Evolutionary conservation across 2,797 vertebrate genomes (phyloP), one percentile per base, ranked within the genome.

Genomic region (Bradypodion pumilum): DNA sequence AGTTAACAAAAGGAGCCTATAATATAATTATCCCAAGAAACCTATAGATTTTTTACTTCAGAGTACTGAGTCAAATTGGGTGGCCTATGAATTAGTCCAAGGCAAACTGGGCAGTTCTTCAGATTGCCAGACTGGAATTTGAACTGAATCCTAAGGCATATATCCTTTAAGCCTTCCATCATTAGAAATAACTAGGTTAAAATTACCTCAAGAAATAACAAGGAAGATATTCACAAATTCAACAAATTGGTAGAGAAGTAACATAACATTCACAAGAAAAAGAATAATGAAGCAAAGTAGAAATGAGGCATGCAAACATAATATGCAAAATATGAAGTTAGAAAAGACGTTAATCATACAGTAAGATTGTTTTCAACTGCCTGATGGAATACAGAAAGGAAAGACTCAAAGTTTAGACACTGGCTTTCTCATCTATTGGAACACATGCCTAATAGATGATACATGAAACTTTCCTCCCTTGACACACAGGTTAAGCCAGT

Each of bases 401-500:
- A 46, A 80, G 25, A 29, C 46, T 44, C 49, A 80, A 19, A 32
- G 49, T 73, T 66, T 49, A 81, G 63, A n/a, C 16, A 9, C 32
- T 72, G 59, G 25, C 9, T 78, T 78, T 84, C 52, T 37, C 16
- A 19, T 49, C 23, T 23, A 80, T 75, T 9, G 23, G 32, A 85
- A 59, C 37, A 60, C 73, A 69, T 23, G 37, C 25, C 62, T 62
- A 21, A 72, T 68, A 68, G 73, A 80, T 80, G 78, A 75, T 75
- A 37, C 72, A 60, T 76, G 72, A 85, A 80, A 75, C 7, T 37
- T 80, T 56, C 23, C 10, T 74, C n/a, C 52, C 46, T 35, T 75
- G 74, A 76, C n/a, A 69, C n/a, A 40, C 40, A 69, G 52, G 63
- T 81, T 81, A 76, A 85, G 72, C 62, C 62, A 85, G 32, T 69